Conservation (phyloP, 2,888 invertebrate species). For the Euzetes globulus region DNA sequence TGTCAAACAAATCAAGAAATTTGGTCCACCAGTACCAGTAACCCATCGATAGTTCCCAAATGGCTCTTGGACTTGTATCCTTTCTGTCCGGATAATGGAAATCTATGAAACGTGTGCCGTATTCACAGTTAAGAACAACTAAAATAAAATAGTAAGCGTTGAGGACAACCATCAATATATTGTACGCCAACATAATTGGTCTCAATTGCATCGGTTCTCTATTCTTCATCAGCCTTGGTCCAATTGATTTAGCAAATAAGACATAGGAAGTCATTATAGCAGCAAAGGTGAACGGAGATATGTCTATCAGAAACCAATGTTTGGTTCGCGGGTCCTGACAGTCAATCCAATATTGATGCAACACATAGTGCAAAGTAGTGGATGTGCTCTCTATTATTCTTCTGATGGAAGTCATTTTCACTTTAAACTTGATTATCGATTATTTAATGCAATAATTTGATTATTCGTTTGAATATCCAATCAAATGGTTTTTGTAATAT, state of each 20-base stretch:
- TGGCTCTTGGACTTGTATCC: not conserved
- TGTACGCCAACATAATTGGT: not conserved
- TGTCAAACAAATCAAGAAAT: constrained; percentile 16
- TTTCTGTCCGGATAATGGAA: not conserved
- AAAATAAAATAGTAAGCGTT: not conserved
- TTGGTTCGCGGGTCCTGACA: constrained; percentile 20
- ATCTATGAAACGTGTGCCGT: not conserved
- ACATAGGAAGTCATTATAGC: constrained; percentile 6
- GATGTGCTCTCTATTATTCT: no score
- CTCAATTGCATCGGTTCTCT: not conserved
- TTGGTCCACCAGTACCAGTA: not conserved
- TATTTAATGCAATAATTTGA: no score
- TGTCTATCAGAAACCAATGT: not conserved
- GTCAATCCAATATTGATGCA: constrained; percentile 33
- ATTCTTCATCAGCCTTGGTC: constrained; percentile 6
- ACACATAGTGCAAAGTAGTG: not conserved
- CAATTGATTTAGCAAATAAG: constrained; percentile 26
- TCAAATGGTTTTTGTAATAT: no score
- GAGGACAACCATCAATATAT: not conserved
- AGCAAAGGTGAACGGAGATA: not conserved
- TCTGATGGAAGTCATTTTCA: no score
- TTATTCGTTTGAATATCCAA: no score
- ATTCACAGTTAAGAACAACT: not conserved
- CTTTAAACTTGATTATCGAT: no score
- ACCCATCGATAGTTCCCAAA: not conserved